Base-by-base conservation (phyloP, 2,797 vertebrate genomes). In the Etheostoma perlongum region DNA sequence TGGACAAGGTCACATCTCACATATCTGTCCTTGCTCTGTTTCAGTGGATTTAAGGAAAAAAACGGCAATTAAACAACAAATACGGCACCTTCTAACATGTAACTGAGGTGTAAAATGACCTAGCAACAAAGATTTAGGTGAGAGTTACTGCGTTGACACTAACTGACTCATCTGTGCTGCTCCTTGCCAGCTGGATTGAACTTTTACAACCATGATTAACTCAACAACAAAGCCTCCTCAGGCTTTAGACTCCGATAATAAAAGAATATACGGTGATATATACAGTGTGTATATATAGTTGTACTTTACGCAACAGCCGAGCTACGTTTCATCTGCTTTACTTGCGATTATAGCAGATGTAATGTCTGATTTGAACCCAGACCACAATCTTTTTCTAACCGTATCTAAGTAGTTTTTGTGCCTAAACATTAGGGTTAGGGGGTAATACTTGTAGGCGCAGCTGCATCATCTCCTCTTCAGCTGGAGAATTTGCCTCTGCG, bases 31-130 rank as follows among this genome's bases (percentile, higher is more conserved):
- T 13, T 5, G 0, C 49, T 27, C n/a, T 16, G 16, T 18, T 21
- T 16, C n/a, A 12, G 2, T 15, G 25, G n/a, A 25, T 59, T 52
- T 18, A 9, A n/a, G 19, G 25, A 3, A 66, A 11, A 53, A 53
- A 42, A 49, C 5, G 10, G 21, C 40, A 66, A 21, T 40, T 61
- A 54, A 25, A 42, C 61, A 18, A 46, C 30, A n/a, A 8, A 16
- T n/a, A 18, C 53, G 63, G 52, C 47, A 42, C 19, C 9, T 27
- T 27, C 54, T n/a, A n/a, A 53, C 8, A n/a, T 65, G 36, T 36
- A 9, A 25, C 36, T 68, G 64, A 68, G 15, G 40, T 54, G 57
- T 67, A 57, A 57, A 42, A 30, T 54, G 16, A 49, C 12, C 47
- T 8, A 14, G 33, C 33, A 10, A 11, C 44, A 21, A 7, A 61